Conservation (phyloP, 37 sponge, comb jelly and placozoan species). For the Ephydatia muelleri region DNA sequence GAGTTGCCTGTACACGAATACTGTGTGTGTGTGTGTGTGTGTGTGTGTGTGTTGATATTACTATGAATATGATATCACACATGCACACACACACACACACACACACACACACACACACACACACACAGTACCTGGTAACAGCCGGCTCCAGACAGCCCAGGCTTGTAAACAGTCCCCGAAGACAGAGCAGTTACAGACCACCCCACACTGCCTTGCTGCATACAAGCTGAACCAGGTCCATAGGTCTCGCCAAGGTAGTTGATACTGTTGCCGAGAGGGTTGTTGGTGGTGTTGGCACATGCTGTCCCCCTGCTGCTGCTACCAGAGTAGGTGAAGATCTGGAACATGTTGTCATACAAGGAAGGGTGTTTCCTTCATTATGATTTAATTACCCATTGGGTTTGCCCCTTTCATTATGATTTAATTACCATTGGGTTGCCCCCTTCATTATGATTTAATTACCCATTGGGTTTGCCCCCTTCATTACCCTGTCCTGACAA, state of each 20-base stretch:
- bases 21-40: conserved; percentile 7
- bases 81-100: not conserved
- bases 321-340: conserved; percentile 8
- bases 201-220: conserved; percentile 39
- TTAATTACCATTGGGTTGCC: conserved; percentile 14
- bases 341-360: not conserved
- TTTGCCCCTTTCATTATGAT: not conserved
- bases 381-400: not conserved
- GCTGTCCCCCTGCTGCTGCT: not conserved
- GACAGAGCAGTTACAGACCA: conserved; percentile 1
- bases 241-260: conserved; percentile 48
- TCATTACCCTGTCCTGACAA: not conserved
- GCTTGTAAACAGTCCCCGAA: not conserved
- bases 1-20: conserved; percentile 28
- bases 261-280: not conserved
- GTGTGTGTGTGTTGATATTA: not conserved
- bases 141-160: conserved; percentile 43
- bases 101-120: not conserved
- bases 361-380: conserved; percentile 17
- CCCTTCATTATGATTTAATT: not conserved
- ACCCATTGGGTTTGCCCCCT: not conserved
- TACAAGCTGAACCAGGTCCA: conserved; percentile 43
- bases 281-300: conserved; percentile 12
- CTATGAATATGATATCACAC: not conserved
- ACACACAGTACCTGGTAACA: conserved; percentile 58